Evolutionary conservation across 2,113 vertebrate genomes (phyloP), one percentile per base, ranked within the genome.

Genomic region (Gadus chalcogrammus): DNA sequence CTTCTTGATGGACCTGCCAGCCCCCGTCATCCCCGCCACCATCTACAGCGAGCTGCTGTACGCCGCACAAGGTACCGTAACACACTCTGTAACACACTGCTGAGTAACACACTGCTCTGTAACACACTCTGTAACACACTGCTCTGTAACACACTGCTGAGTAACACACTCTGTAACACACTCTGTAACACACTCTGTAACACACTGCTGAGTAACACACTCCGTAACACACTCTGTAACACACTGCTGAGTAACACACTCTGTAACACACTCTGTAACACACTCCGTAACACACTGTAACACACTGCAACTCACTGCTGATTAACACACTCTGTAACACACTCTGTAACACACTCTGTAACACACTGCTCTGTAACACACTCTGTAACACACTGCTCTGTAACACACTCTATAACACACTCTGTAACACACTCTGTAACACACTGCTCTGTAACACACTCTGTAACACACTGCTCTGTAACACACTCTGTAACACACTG

Each of bases 31-130:
- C 77, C 93, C 92, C 7, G 75, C 90, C 15, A 61, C 78, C 1
- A 83, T 94, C 79, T 93, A 92, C 88, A 92, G 75, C 0, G 92
- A 95, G 74, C 79, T 95, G 78, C 69, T 94, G 72, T 92, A 89
- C 85, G 85, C 91, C 59, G 92, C 91, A 83, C 92, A 94, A 93
- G 94, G 94, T 94, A 88, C 90, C 78, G 24, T 15, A 6, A 35
- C 31, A 35, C 15, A 17, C 56, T 16, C 22, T 4, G 16, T 7
- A 65, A 13, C 66, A 38, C 56, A 61, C 31, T 15, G 20, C 9
- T 0, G n/a, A n/a, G 16, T 17, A n/a, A 18, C 18, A 59, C 56
- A 59, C 56, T n/a, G 15, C 18, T 16, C 4, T 18, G 56, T 18
- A n/a, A 18, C n/a, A 35, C 13, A 31, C 31, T 35, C 78, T 5